Evolutionary conservation across 2,888 invertebrate species (phyloP), one percentile per base, ranked within the genome.

Genomic region (Leptothorax acervorum): DNA sequence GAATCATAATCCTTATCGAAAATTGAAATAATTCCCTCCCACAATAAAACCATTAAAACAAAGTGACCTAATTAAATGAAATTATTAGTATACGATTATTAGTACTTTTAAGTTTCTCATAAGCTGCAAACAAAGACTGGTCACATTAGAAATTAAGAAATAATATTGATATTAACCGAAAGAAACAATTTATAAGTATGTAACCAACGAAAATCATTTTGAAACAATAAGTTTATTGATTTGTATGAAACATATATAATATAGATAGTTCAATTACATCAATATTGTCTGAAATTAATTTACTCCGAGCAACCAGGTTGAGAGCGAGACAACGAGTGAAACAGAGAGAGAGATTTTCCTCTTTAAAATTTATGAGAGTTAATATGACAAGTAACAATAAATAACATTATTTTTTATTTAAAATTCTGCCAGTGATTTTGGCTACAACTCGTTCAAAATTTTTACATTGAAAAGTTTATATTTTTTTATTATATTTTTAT

Each of bases 231-330:
- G 31, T 68, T 68, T 3, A 5, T 42, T 45, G 45, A 48, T 68
- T 18, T 31, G 1, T 65, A 39, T 42, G 2, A 68, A 51, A 31
- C 11, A 4, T 23, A 23, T 23, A 23, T 48, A 68, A 51, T 48
- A 68, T 68, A 48, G 6, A 35, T 35, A 12, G 12, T 31, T 48
- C n/a, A 71, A 15, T 55, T 23, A 8, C 4, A 8, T 23, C 15
- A 4, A 55, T 39, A 23, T 70, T 39, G 15, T 35, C 12, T 53
- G n/a, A 51, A 71, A 71, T 23, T 55, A 55, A 71, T 71, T 71
- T 71, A 55, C 15, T 23, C 0, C 15, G 51, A 55, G 3, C 71
- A 2, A 53, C 2, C 39, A n/a, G 1, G 3, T 65, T 65, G 31
- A 35, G 12, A 65, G 23, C 23, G 15, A 65, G 23, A 63, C 35